Conservation (phyloP, 2,113 vertebrate species). For the Triplophysa siluroides region DNA sequence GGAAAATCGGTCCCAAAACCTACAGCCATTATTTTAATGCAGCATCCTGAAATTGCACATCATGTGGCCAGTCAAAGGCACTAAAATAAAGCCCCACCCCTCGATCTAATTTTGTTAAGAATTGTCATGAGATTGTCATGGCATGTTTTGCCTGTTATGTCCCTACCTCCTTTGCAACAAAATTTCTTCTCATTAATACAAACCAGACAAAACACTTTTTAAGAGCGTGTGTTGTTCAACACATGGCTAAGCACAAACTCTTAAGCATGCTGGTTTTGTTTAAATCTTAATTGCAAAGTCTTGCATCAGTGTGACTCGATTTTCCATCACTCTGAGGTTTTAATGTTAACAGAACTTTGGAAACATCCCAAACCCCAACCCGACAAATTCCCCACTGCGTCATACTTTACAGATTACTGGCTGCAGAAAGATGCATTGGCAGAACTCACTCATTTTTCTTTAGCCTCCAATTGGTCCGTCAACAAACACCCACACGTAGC, state of each 20-base stretch:
- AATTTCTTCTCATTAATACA: not conserved
- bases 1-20: not conserved
- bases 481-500: too few species aligned
- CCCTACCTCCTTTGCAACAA: not conserved
- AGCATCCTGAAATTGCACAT: too few species aligned
- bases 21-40: too few species aligned
- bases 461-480: not conserved
- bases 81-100: too few species aligned
- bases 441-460: not conserved
- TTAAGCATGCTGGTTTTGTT: not conserved
- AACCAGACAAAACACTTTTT: not conserved
- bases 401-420: slow-evolving; percentile 28
- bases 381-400: not conserved
- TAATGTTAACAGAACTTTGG: slow-evolving; percentile 24
- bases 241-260: not conserved
- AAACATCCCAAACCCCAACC: slow-evolving; percentile 10
- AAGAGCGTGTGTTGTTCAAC: not conserved
- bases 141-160: too few species aligned
- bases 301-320: slow-evolving; percentile 10
- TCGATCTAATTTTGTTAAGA: too few species aligned
- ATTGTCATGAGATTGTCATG: too few species aligned
- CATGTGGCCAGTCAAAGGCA: too few species aligned
- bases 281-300: not conserved
- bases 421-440: not conserved
- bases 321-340: not conserved